Percentiles rank a stretch among this genome's conserved stretches.
phyloP scores from a whole-genome alignment of 2,113 vertebrate species.

The Oncorhynchus clarkii region DNA sequence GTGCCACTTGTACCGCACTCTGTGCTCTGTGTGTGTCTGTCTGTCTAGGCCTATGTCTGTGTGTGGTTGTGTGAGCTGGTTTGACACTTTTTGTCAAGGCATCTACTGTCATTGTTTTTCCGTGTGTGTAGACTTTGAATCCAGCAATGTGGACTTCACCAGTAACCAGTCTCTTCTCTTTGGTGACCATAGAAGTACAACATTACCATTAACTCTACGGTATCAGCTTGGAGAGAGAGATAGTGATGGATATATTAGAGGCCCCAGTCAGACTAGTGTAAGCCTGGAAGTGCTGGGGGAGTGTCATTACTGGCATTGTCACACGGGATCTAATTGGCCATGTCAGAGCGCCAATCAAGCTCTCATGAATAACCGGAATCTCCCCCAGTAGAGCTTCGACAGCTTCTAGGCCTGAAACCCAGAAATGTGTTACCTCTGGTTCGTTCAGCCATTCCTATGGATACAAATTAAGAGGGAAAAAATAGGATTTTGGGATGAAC shows the following conservation, averaged over 20 bases:
- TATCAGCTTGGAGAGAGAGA: no score
- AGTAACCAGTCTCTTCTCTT: no score
- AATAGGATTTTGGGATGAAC: no score
- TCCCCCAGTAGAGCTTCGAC: background rate
- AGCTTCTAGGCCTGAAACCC: no score
- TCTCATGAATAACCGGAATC: slow-evolving; percentile 34
- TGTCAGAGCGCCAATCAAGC: slow-evolving; percentile 30
- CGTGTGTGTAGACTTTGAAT: no score
- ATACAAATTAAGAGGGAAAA: no score
- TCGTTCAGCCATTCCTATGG: no score
- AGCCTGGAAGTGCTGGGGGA: background rate
- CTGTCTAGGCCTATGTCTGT: background rate
- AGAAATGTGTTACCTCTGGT: no score
- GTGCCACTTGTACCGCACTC: no score
- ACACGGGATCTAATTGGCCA: slow-evolving; percentile 44
- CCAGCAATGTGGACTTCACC: no score
- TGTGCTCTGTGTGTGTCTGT: background rate
- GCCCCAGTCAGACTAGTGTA: background rate
- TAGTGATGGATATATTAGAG: background rate
- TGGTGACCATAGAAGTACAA: no score
- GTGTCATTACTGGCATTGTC: slow-evolving; percentile 3
- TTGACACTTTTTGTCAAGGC: background rate
- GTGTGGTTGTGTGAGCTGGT: background rate
- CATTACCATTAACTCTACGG: no score
- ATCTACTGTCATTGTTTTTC: background rate